Evolutionary conservation across 2,888 invertebrate genomes (phyloP).

Genomic region (Epicampocera succincta): DNA sequence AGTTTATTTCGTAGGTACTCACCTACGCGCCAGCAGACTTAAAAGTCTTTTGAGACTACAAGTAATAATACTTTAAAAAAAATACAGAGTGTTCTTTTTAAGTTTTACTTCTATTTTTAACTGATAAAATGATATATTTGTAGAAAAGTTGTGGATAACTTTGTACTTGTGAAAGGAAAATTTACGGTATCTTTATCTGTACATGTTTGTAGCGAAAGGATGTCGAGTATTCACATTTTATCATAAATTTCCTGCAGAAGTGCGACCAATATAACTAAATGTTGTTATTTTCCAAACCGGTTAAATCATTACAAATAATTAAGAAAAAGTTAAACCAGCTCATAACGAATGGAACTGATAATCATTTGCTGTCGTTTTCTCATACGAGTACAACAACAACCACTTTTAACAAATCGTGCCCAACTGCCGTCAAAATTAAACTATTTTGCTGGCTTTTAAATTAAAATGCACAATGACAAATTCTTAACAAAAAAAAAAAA

Average conservation of each 20-base stretch:
- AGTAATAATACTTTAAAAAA: no score
- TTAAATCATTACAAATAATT: neutral
- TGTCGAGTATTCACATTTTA: no score
- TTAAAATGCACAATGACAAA: slow-evolving; percentile 51
- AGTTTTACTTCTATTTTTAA: no score
- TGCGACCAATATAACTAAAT: neutral
- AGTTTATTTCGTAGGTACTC: no score
- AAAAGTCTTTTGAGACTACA: no score
- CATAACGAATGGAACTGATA: slow-evolving; percentile 31
- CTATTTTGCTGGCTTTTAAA: slow-evolving; percentile 40
- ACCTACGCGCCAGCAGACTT: no score
- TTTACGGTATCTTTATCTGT: no score
- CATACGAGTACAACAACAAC: slow-evolving; percentile 30
- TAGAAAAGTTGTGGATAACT: no score
- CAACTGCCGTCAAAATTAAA: slow-evolving; percentile 52
- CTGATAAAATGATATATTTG: no score
- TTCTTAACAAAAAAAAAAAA: slow-evolving; percentile 3
- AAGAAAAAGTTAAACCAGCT: neutral
- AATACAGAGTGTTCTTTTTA: no score
- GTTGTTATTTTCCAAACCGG: slow-evolving; percentile 23
- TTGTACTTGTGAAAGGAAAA: no score
- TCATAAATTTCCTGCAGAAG: neutral
- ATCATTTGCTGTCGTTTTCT: slow-evolving; percentile 44
- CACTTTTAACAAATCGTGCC: slow-evolving; percentile 19
- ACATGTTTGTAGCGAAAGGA: no score